These are phyloP conservation scores for Pristionchus maxplancki DNA, from an alignment of 2,888 invertebrate genomes.

Conservation along the genomic window DNA sequence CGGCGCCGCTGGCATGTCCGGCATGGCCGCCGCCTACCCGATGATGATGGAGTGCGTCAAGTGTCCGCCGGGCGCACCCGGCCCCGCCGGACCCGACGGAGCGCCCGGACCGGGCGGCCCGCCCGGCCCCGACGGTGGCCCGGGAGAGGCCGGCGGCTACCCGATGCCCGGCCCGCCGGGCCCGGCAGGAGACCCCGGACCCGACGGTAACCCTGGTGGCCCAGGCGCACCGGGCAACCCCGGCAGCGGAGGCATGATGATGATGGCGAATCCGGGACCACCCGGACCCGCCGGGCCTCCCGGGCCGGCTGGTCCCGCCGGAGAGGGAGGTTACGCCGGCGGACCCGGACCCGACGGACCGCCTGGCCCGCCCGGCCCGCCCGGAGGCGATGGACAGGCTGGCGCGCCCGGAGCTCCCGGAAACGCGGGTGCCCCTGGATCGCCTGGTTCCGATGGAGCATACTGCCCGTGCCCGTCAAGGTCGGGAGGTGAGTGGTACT, in stretches of 20 bases:
- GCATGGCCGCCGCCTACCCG: slow-evolving; percentile 56
- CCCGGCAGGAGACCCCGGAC: neutral
- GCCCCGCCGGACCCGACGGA: slow-evolving; percentile 54
- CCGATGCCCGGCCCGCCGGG: slow-evolving; percentile 44
- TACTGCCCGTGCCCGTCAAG: slow-evolving; percentile 25
- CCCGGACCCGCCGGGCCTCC: slow-evolving; percentile 26
- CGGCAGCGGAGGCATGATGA: neutral
- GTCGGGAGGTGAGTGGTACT: neutral
- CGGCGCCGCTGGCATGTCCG: slow-evolving; percentile 57
- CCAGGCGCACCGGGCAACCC: neutral
- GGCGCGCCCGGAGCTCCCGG: neutral
- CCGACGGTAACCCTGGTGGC: neutral
- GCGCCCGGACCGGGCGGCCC: slow-evolving; percentile 56
- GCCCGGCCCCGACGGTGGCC: slow-evolving; percentile 6
- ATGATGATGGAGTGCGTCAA: slow-evolving; percentile 52
- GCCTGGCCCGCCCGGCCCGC: neutral
- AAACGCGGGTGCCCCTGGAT: neutral
- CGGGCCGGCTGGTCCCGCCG: neutral
- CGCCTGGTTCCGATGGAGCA: slow-evolving; percentile 7
- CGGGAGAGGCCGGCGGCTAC: slow-evolving; percentile 54
- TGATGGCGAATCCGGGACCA: neutral
- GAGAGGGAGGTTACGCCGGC: neutral
- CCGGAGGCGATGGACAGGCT: neutral
- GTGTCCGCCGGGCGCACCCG: slow-evolving; percentile 54
- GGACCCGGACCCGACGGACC: slow-evolving; percentile 26